Evolutionary conservation across 2,888 invertebrate species (phyloP).

Genomic region (Glyphotaelius pellucidus): DNA sequence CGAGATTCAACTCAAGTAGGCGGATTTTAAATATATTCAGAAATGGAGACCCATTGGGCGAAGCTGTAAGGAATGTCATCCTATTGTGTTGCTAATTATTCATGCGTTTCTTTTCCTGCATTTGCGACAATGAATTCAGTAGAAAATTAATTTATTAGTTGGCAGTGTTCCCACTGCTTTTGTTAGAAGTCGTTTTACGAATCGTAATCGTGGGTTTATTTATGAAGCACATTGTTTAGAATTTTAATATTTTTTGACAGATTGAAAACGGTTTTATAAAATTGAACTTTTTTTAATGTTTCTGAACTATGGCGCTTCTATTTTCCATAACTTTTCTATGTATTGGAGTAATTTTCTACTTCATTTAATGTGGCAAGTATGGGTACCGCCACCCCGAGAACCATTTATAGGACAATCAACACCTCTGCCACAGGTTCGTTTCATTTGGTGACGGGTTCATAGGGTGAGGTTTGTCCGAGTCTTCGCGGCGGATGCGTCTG

Average conservation of each 20-base stretch:
- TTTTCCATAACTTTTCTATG: background rate
- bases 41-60: background rate
- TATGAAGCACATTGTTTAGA: background rate
- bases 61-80: background rate
- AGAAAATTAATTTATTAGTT: background rate
- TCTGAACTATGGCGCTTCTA: background rate
- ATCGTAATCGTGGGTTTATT: background rate
- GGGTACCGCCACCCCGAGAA: too few species aligned
- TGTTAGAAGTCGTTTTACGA: background rate
- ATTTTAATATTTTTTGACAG: background rate
- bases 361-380: too few species aligned
- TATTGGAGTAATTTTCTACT: background rate
- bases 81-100: background rate
- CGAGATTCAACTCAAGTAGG: conserved; percentile 7
- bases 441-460: too few species aligned
- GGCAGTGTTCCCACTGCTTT: background rate
- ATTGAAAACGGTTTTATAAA: background rate
- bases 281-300: background rate
- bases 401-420: too few species aligned
- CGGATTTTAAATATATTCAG: background rate
- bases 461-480: too few species aligned
- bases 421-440: too few species aligned
- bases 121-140: background rate
- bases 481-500: too few species aligned
- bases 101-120: conserved; percentile 21